Percentiles rank a stretch among this genome's conserved stretches.
Conservation (phyloP, 2,113 vertebrate genomes). For the Morone saxatilis region DNA sequence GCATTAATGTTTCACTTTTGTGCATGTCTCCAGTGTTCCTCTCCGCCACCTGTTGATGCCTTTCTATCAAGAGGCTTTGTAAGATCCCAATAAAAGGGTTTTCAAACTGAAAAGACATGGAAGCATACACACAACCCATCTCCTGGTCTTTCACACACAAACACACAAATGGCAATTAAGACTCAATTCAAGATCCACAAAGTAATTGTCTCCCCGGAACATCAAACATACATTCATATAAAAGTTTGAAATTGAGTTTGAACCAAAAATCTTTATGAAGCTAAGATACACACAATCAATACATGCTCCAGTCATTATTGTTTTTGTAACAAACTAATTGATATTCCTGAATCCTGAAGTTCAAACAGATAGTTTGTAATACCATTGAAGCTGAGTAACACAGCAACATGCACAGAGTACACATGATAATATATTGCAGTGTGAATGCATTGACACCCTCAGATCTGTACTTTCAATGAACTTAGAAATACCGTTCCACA, state of each 20-base stretch:
- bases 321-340: not conserved
- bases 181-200: slow-evolving; percentile 19
- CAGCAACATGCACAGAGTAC: not conserved
- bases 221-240: not conserved
- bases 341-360: not conserved
- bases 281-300: too few relatives aligned
- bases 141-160: slow-evolving; percentile 20
- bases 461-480: slow-evolving; percentile 35
- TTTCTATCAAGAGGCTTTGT: slow-evolving; percentile 39
- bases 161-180: slow-evolving; percentile 13
- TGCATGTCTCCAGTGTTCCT: slow-evolving; percentile 32
- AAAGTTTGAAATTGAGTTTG: not conserved
- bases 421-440: slow-evolving; percentile 20
- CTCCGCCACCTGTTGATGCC: slow-evolving; percentile 76
- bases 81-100: slow-evolving; percentile 13
- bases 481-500: slow-evolving; percentile 24
- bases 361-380: not conserved
- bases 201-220: not conserved
- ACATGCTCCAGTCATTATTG: not conserved
- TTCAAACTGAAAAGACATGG: slow-evolving; percentile 44
- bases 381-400: not conserved
- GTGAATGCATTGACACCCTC: slow-evolving; percentile 44
- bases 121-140: slow-evolving; percentile 14
- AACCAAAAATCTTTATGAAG: not conserved
- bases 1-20: slow-evolving; percentile 54